A percentile compares a stretch with the other conserved stretches of the same genome.
Conservation (phyloP, 2,888 invertebrate genomes). For the Euproctis similis region DNA sequence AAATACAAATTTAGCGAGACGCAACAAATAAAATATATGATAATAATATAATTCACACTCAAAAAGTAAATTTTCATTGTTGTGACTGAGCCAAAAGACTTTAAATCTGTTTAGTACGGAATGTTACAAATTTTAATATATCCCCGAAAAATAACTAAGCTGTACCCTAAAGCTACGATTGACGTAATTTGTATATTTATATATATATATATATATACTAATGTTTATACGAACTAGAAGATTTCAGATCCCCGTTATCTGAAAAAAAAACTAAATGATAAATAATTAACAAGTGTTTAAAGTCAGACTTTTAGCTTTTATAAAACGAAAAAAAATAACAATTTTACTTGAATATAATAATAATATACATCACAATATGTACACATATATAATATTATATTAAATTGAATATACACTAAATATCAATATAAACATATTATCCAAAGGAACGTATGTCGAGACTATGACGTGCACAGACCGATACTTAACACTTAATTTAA, state of each 20-base stretch:
- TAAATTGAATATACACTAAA: conserved; percentile 65
- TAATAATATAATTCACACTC: conserved; percentile 23
- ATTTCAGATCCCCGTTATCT: conserved; percentile 59
- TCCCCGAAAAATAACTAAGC: conserved; percentile 50
- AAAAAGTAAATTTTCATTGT: conserved; percentile 21
- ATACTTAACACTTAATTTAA: too few relatives aligned
- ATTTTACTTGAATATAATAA: conserved; percentile 68
- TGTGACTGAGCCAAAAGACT: conserved; percentile 41
- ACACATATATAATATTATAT: conserved; percentile 71
- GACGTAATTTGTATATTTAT: conserved; percentile 49
- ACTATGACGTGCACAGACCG: not conserved
- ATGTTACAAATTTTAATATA: conserved; percentile 55
- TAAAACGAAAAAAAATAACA: conserved; percentile 61
- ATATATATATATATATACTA: conserved; percentile 50
- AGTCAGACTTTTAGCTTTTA: conserved; percentile 73
- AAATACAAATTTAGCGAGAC: conserved; percentile 20
- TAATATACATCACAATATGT: conserved; percentile 71
- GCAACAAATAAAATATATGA: conserved; percentile 22
- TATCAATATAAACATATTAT: conserved; percentile 56
- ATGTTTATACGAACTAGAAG: conserved; percentile 52
- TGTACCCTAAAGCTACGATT: conserved; percentile 49
- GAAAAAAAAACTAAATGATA: conserved; percentile 54
- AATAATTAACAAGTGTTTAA: conserved; percentile 63
- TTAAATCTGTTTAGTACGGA: conserved; percentile 59
- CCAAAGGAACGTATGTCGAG: conserved; percentile 20